Evolutionary conservation across 2,113 vertebrate genomes (phyloP).

Genomic region (Irena cyanogastra): DNA sequence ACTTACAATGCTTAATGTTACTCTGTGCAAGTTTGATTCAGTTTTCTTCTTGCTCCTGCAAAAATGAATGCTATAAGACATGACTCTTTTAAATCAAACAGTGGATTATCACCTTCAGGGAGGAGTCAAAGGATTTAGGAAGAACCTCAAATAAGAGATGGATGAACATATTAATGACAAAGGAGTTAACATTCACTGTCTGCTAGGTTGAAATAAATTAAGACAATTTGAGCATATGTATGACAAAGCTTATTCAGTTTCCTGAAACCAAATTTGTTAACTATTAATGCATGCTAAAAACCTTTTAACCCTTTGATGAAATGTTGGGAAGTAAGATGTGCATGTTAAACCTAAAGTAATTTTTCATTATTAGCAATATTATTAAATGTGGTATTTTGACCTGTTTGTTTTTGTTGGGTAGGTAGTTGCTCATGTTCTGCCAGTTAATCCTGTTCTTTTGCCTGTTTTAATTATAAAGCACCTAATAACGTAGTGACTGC

Average conservation of each 20-base stretch:
- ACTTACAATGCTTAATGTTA: neutral
- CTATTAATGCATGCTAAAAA: neutral
- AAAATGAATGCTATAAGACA: neutral
- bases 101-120: neutral
- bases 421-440: neutral
- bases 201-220: neutral
- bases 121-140: neutral
- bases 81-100: neutral
- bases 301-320: neutral
- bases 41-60: neutral
- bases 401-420: neutral
- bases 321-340: neutral
- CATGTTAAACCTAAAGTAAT: neutral
- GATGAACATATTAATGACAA: neutral
- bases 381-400: neutral
- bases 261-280: neutral
- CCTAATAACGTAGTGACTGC: neutral
- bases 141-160: neutral
- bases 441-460: constrained; percentile 39
- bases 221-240: neutral
- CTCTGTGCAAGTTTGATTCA: neutral
- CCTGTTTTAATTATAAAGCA: constrained; percentile 32
- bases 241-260: neutral
- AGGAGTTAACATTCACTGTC: neutral
- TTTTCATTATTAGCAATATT: neutral